Evolutionary conservation across 2,797 vertebrate genomes (phyloP).

Genomic region (Hypotaenidia okinawae): DNA sequence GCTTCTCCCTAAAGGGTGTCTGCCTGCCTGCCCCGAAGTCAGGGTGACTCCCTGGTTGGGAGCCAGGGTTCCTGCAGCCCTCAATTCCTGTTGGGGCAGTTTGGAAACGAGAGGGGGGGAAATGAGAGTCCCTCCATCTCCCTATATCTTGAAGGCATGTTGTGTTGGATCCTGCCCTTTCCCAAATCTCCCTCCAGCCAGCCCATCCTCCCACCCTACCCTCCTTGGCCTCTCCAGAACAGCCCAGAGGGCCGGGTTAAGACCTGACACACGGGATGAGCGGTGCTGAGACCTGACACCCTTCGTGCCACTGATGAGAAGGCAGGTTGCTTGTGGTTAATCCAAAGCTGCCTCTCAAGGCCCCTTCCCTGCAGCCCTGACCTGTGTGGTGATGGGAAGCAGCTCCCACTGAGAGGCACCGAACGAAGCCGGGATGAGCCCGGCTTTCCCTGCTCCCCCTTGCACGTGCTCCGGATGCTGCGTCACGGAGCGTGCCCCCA

Average conservation of each 20-base stretch:
- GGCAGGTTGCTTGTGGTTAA: accelerated
- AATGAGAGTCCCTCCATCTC: background rate
- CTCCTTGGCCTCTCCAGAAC: background rate
- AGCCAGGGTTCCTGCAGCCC: background rate
- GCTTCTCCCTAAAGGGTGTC: background rate
- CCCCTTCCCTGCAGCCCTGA: background rate
- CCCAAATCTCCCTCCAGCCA: background rate
- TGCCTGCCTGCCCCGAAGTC: accelerated
- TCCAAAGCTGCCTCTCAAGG: background rate
- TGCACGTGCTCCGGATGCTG: accelerated
- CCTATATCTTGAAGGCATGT: accelerated
- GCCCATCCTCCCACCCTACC: background rate
- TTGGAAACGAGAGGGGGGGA: background rate
- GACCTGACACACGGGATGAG: background rate
- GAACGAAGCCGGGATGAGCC: background rate
- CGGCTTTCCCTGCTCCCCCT: background rate
- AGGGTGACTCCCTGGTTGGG: accelerated
- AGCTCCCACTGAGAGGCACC: background rate
- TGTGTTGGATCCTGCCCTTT: background rate
- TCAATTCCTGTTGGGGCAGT: background rate
- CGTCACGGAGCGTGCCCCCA: accelerated
- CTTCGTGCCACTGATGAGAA: background rate
- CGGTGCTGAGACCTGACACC: background rate
- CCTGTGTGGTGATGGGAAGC: background rate
- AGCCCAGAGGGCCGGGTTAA: background rate